Evolutionary conservation across 1,140 invertebrate genomes (phyloP), one percentile per base, ranked within the genome.

Genomic region (Episyrphus balteatus): DNA sequence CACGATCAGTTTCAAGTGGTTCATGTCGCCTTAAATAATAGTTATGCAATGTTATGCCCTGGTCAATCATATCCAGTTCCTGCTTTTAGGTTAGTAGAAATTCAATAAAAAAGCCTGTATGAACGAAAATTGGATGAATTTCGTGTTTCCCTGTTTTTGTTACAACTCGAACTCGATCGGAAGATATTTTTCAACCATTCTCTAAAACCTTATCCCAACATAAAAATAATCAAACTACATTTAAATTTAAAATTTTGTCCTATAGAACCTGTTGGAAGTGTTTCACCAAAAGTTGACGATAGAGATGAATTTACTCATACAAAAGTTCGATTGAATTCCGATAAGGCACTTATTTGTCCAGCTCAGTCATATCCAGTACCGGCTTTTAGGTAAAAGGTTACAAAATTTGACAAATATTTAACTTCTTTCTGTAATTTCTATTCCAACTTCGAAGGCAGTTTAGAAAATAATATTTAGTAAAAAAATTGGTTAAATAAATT

Each of bases 61-160:
- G 81, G 80, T 42, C 79, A 82, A 60, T 78, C 77, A 21, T 82
- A 70, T 58, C 81, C 81, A 8, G 71, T 80, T 40, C 79, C 80
- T 38, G 69, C 73, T 51, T 77, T 78, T 72, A 78, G 80, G 78
- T 81, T 71, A 73, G 71, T 61, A 50, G 38, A 51, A 13, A 43
- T 19, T 42, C 15, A 21, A 9, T 14, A 13, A 21, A 43, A 18
- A 32, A 10, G 13, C 12, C 18, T n/a, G 13, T n/a, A n/a, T n/a
- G n/a, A n/a, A n/a, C n/a, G n/a, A n/a, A n/a, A n/a, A n/a, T n/a
- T n/a, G n/a, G n/a, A n/a, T n/a, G n/a, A n/a, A n/a, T n/a, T n/a
- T n/a, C n/a, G n/a, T n/a, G n/a, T n/a, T n/a, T n/a, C n/a, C n/a
- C n/a, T n/a, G n/a, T n/a, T n/a, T n/a, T n/a, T n/a, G n/a, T n/a